Base-by-base conservation (phyloP, 1,140 invertebrate genomes). In the Aphidius ervi region DNA sequence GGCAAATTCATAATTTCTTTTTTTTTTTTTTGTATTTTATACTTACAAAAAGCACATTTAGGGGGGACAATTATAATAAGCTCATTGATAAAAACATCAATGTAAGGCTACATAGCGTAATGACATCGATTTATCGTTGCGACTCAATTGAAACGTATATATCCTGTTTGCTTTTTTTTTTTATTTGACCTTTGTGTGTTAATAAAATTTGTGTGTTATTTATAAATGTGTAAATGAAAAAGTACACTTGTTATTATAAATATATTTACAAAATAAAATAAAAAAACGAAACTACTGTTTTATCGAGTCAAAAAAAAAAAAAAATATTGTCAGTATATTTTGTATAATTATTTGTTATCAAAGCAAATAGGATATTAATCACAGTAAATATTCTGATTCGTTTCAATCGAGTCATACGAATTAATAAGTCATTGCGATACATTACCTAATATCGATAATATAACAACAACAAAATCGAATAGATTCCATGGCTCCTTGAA, bases 401-500 rank as follows among this genome's bases (percentile, higher is more conserved):
- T 77, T 77, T 77, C 73, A 72, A 73, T 72, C 67, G 75, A 68
- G 69, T 77, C 75, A 77, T 77, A 74, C 74, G 78, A 77, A 72
- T 70, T 70, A 67, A 66, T 58, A 65, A 75, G 73, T 71, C 76
- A 80, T 79, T 71, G 79, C 76, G 75, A 74, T 79, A 79, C 73
- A 78, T 88, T 86, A 94, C 93, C 92, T 83, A 95, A 87, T 84
- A 99, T 95, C 78, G 96, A 98, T 81, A 98, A 89, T 84, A 97
- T 95, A 74, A 99, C 96, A 77, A 99, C 95, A 74, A 97, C 92
- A 84, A 97, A 96, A 87, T 99, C 97, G 85, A 99, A 99, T 70
- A 98, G 86, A 85, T 99, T 99, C 97, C 97, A 99, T 61, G 96
- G 95, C 82, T 98, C 94, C 80, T 94, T 95, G 86, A 99, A 98